Conservation (phyloP, 2,888 invertebrate genomes). For the Anagyrus pseudococci region DNA sequence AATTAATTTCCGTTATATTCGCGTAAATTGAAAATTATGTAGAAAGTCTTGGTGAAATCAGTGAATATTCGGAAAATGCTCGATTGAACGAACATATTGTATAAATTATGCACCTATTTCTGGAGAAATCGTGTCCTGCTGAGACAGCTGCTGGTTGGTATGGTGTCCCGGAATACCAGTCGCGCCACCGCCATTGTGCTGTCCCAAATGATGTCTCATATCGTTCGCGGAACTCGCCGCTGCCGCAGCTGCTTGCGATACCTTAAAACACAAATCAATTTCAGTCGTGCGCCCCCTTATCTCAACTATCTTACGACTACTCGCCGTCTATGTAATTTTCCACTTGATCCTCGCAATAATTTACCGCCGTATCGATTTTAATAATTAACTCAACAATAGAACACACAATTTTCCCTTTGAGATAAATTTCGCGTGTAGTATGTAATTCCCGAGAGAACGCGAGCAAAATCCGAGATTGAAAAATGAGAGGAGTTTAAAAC, state of each 20-base stretch:
- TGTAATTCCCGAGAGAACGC: not conserved
- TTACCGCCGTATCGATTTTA: not conserved
- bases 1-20: too few species aligned
- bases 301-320: not conserved
- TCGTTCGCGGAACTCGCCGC: constrained; percentile 61
- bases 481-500: not conserved
- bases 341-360: too few species aligned
- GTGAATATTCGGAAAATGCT: too few species aligned
- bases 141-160: constrained; percentile 59
- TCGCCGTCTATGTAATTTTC: not conserved
- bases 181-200: constrained; percentile 58
- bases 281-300: not conserved
- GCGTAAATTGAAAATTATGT: too few species aligned
- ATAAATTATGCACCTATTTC: constrained; percentile 58
- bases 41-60: too few species aligned
- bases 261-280: constrained; percentile 42
- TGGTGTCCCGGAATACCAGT: constrained; percentile 60
- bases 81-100: too few species aligned
- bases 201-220: constrained; percentile 60
- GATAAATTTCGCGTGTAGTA: not conserved
- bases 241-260: constrained; percentile 58
- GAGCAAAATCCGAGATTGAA: not conserved
- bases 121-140: constrained; percentile 57
- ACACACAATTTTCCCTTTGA: not conserved
- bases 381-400: not conserved